Evolutionary conservation across 2,888 invertebrate genomes (phyloP), one percentile per base, ranked within the genome.

Genomic region (Acanthosoma haemorrhoidale): DNA sequence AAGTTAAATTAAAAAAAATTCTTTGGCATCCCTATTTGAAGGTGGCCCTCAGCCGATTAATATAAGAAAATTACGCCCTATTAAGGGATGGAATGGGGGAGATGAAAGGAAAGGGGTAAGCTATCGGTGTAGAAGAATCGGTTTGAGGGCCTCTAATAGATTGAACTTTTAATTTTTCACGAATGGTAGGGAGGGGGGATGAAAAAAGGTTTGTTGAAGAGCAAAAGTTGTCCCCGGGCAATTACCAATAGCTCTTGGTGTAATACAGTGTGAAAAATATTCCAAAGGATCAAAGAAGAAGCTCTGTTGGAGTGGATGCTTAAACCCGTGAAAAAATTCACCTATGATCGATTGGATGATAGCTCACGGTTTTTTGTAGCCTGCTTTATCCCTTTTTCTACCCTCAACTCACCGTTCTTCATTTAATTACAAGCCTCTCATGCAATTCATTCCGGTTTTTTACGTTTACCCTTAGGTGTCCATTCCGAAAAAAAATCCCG

Each of bases 181-280:
- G 25, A 18, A 39, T 15, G 25, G 13, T 3, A 2, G 25, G n/a
- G 2, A 25, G 25, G 25, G 51, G n/a, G n/a, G n/a, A n/a, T n/a
- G n/a, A n/a, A n/a, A n/a, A n/a, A n/a, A n/a, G n/a, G n/a, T n/a
- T n/a, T n/a, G n/a, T n/a, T n/a, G n/a, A n/a, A n/a, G n/a, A n/a
- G n/a, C n/a, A n/a, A n/a, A n/a, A n/a, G n/a, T 25, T n/a, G 25
- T 25, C 51, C 51, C 51, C 43, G 3, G n/a, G 25, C 51, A 51
- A 51, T 51, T 51, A 51, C 51, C 5, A 3, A 13, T 25, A 25
- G 51, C 21, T 25, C 25, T 51, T 15, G 51, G 51, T n/a, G 25
- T 51, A 51, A 51, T 51, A 25, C 21, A 51, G n/a, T 25, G n/a
- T 51, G 25, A 51, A 51, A 51, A 25, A 51, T 51, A 51, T 51